phyloP scores from a whole-genome alignment of 1,140 invertebrate species.

The Temnothorax nylanderi region DNA sequence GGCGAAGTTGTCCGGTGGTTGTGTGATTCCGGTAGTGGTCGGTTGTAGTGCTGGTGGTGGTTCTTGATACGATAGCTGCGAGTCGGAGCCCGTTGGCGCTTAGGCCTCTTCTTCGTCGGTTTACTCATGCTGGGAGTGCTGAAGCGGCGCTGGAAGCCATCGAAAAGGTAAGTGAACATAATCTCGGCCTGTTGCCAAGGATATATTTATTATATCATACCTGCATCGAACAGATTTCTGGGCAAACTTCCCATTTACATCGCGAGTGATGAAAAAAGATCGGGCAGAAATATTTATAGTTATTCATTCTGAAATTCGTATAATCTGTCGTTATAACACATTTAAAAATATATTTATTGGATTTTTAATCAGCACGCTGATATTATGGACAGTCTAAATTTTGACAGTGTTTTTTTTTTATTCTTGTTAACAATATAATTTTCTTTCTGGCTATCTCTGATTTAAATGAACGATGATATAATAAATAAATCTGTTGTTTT shows the following conservation, averaged over 20 bases:
- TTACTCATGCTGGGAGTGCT: constrained; percentile 80
- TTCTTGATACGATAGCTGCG: constrained; percentile 64
- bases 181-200: background rate
- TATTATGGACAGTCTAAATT: too few relatives aligned
- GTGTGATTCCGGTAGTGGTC: constrained; percentile 67
- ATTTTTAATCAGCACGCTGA: too few relatives aligned
- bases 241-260: background rate
- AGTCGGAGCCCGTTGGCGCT: constrained; percentile 62
- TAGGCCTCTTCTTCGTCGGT: constrained; percentile 65
- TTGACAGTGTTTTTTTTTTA: too few relatives aligned
- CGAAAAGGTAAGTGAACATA: constrained; percentile 77
- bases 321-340: too few relatives aligned
- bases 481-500: too few relatives aligned
- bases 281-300: too few relatives aligned
- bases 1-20: constrained; percentile 57
- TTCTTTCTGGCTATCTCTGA: too few relatives aligned
- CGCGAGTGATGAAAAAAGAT: background rate
- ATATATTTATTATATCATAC: background rate
- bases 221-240: background rate
- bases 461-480: too few relatives aligned
- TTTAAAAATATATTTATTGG: too few relatives aligned
- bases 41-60: constrained; percentile 68
- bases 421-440: too few relatives aligned
- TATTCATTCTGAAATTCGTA: too few relatives aligned
- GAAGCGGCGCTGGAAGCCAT: constrained; percentile 83